Base-by-base conservation (phyloP, 2,113 vertebrate genomes). In the Naja naja region DNA sequence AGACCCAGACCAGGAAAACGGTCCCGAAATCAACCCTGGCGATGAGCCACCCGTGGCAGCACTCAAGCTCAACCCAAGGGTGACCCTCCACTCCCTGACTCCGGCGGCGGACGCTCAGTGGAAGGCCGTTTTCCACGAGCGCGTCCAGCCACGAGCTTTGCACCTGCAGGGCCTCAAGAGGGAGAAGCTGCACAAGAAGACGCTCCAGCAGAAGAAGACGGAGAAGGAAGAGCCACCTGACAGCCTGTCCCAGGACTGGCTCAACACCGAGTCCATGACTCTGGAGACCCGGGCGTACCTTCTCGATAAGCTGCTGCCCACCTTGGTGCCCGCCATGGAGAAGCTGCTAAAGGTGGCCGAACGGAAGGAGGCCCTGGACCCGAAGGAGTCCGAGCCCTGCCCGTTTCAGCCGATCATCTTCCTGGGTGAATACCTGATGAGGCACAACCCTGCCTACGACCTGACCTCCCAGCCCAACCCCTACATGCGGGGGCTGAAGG, bases 351-450 rank as follows among this genome's bases (percentile, higher is more conserved):
- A 93, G 93, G 96, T 97, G 93, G 96, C 96, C 27, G 97, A 98
- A 95, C 97, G 97, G 94, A 97, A 96, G 95, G 95, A 97, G 16
- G 93, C 97, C 89, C 95, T 97, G 49, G 92, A 92, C 30, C 85
- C 93, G 34, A 22, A 56, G 1, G 94, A 69, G 58, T 91, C 92
- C 89, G 85, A 94, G 55, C 88, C 96, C 92, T 90, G 8, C 58
- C 94, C 88, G 1, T 98, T 98, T 94, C 95, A 98, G 85, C 97
- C 98, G 45, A 52, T 98, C 86, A 96, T 81, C 95, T 97, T 96
- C 94, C 96, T 98, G 93, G 98, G 96, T 39, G 98, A 98, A 91
- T 97, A 98, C 87, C 96, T 98, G 96, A 98, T 98, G 97, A 97
- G 98, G 93, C 96, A 98, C 39, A 98, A 98, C 91, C 97, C 98